A percentile compares a stretch with the other conserved stretches of the same genome.
Evolutionary conservation across 2,797 vertebrate genomes (phyloP).

Genomic region (Natrix natrix): DNA sequence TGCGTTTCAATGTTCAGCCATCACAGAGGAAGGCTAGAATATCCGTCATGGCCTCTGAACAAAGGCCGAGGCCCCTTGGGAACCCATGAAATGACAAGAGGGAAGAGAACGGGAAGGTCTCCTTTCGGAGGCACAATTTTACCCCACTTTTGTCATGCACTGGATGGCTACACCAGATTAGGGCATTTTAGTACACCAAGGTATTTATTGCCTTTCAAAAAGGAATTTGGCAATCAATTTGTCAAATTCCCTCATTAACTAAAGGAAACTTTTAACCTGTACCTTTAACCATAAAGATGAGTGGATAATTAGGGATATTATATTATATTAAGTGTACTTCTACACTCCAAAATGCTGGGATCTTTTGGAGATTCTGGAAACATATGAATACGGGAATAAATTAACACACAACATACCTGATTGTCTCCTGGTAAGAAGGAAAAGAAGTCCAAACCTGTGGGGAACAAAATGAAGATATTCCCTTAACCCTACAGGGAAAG

Average conservation of each 20-base stretch:
- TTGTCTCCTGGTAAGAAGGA: constrained; percentile 98
- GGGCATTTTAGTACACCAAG: neutral
- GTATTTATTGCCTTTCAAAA: neutral
- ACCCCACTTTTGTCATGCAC: neutral
- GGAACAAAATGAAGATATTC: constrained; percentile 44
- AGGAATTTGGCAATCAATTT: neutral
- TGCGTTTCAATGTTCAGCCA: too few relatives aligned
- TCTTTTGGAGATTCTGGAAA: neutral
- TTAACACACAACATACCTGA: constrained; percentile 80
- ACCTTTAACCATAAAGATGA: neutral
- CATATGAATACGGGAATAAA: neutral
- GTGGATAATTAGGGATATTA: neutral
- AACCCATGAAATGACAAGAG: neutral
- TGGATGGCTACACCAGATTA: neutral
- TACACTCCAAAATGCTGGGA: neutral
- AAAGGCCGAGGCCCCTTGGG: too few relatives aligned
- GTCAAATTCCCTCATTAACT: neutral
- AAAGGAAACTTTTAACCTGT: neutral
- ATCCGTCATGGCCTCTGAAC: neutral
- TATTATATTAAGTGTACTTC: neutral
- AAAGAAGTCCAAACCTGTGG: constrained; percentile 97
- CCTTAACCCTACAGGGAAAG: too few relatives aligned
- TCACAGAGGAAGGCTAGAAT: neutral
- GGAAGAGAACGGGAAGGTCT: neutral
- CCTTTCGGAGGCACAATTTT: neutral